A percentile compares a stretch with the other conserved stretches of the same genome.
phyloP scores from a whole-genome alignment of 1,140 invertebrate genomes.

The Scaptomyza pallida region DNA sequence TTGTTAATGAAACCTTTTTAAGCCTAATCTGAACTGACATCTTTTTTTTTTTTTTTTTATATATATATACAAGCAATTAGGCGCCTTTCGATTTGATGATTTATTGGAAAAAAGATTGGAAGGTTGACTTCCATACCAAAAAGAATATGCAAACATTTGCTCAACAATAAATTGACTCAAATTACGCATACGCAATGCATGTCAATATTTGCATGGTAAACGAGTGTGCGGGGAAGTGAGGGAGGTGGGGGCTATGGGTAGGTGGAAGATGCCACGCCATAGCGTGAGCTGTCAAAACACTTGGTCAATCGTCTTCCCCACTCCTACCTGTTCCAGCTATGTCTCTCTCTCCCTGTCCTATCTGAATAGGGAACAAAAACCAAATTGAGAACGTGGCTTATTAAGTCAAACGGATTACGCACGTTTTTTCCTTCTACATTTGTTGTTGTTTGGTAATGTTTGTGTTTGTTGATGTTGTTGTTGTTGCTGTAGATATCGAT shows the following conservation, averaged over 20 bases:
- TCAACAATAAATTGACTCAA: constrained; percentile 66
- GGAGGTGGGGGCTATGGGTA: neutral
- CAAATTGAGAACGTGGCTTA: constrained; percentile 67
- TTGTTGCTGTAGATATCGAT: constrained; percentile 13
- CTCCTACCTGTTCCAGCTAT: constrained; percentile 1
- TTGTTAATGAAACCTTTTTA: too few relatives aligned
- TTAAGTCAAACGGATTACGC: constrained; percentile 75
- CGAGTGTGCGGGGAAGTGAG: neutral
- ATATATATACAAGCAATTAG: constrained; percentile 60
- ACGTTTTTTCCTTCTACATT: constrained; percentile 2
- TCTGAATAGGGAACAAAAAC: constrained; percentile 8
- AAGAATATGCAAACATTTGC: constrained; percentile 54
- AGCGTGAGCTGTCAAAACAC: constrained; percentile 28
- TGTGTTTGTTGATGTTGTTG: constrained; percentile 1
- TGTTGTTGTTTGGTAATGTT: neutral
- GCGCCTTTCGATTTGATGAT: constrained; percentile 50
- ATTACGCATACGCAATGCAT: constrained; percentile 61
- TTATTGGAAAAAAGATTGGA: constrained; percentile 47
- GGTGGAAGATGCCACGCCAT: neutral
- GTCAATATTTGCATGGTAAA: constrained; percentile 71
- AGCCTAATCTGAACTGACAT: too few relatives aligned
- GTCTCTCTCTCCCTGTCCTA: neutral
- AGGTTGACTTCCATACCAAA: constrained; percentile 3
- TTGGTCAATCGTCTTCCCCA: constrained; percentile 24
- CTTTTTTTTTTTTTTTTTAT: too few relatives aligned